Evolutionary conservation across 2,797 vertebrate genomes (phyloP).

Genomic region (Prunella strophiata): DNA sequence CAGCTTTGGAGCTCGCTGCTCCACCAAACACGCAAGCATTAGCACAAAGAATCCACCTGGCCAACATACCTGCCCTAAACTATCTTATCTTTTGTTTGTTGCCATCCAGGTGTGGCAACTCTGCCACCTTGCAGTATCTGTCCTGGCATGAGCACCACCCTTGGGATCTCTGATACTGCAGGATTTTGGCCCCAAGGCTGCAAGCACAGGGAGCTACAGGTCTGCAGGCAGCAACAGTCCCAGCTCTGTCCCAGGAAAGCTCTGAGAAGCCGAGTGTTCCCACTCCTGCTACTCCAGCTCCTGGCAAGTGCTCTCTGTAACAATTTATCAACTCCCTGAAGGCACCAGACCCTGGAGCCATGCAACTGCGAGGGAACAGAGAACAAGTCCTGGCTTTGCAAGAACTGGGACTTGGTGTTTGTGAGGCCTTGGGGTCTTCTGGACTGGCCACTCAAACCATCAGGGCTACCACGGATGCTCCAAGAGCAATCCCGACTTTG

Average conservation of each 20-base stretch:
- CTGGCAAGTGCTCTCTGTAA: rapidly evolving
- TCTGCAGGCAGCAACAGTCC: rapidly evolving
- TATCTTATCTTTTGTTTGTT: neutral
- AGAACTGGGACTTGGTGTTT: neutral
- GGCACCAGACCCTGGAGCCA: neutral
- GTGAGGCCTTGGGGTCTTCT: neutral
- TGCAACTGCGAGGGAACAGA: rapidly evolving
- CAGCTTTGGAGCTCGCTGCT: neutral
- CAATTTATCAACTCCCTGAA: neutral
- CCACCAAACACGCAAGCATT: neutral
- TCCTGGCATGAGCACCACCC: neutral
- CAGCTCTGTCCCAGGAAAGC: rapidly evolving
- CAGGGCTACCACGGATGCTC: neutral
- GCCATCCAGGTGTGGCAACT: neutral
- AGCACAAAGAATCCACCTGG: neutral
- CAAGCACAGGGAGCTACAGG: neutral
- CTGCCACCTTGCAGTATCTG: neutral
- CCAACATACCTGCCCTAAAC: neutral
- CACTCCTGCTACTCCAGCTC: neutral
- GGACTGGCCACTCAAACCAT: neutral
- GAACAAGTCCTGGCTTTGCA: neutral
- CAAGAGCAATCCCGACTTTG: neutral
- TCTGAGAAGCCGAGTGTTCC: neutral
- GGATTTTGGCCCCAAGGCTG: neutral
- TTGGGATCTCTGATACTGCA: neutral